phyloP scores from a whole-genome alignment of 2,797 vertebrate genomes.

The Phaenicophaeus curvirostris region DNA sequence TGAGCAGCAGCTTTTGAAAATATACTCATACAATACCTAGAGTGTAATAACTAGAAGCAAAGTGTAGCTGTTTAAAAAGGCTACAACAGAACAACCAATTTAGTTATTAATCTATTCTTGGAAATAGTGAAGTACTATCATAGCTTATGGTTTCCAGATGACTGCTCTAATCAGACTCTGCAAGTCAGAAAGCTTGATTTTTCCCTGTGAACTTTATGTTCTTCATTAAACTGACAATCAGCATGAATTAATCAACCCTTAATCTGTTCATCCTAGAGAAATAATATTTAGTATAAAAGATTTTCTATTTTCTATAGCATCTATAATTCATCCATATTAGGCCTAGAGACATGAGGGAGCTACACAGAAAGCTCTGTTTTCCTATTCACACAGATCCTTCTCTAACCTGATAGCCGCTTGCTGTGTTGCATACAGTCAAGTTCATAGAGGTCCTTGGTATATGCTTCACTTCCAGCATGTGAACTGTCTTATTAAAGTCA shows the following conservation, averaged over 20 bases:
- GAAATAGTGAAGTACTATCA: neutral
- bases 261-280: neutral
- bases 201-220: neutral
- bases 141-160: conserved; percentile 14
- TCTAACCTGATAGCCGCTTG: neutral
- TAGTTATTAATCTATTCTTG: conserved; percentile 36
- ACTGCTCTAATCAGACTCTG: conserved; percentile 25
- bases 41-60: neutral
- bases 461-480: neutral
- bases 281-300: neutral
- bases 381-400: neutral
- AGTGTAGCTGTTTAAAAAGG: neutral
- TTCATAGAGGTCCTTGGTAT: neutral
- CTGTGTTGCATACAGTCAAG: neutral
- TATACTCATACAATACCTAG: neutral
- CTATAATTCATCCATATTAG: neutral
- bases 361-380: neutral
- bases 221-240: conserved; percentile 35
- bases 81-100: conserved; percentile 7
- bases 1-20: neutral
- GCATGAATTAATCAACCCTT: conserved; percentile 18
- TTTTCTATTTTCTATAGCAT: neutral
- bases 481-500: neutral
- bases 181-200: neutral
- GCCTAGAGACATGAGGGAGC: neutral